These are phyloP conservation scores for Disparrhopalites patrizii DNA, from an alignment of 2,888 invertebrate species.

Conservation along the genomic window DNA sequence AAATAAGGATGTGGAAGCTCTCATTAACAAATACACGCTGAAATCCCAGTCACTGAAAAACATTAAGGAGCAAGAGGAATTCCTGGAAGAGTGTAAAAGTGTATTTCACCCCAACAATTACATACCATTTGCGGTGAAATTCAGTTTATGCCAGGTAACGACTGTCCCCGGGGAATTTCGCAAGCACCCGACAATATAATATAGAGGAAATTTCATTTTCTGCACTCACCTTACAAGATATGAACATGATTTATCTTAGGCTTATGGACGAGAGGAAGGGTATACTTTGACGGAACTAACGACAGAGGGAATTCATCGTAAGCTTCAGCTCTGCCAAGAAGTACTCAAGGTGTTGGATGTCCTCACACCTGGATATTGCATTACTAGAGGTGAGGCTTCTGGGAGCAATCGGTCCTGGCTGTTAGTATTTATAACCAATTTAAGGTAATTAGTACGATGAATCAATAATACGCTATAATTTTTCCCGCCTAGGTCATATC, in stretches of 20 bases:
- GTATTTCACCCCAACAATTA: conserved; percentile 43
- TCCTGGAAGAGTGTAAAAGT: conserved; percentile 37
- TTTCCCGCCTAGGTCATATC: conserved; percentile 24
- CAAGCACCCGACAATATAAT: no score
- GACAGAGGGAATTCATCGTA: conserved; percentile 34
- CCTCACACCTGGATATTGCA: conserved; percentile 43
- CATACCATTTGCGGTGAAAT: conserved; percentile 42
- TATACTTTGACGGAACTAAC: conserved; percentile 34
- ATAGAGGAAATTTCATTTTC: no score
- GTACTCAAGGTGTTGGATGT: conserved; percentile 44
- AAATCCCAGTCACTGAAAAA: conserved; percentile 28
- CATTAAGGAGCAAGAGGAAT: conserved; percentile 42
- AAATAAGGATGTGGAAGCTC: conserved; percentile 26
- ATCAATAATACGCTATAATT: no score
- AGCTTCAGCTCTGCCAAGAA: conserved; percentile 40
- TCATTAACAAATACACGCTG: conserved; percentile 31
- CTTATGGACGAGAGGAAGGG: conserved; percentile 45
- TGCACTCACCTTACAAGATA: neutral
- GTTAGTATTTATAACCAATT: neutral
- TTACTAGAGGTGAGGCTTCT: conserved; percentile 42
- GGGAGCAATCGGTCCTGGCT: no score
- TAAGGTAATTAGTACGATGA: neutral
- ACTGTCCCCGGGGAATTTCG: no score
- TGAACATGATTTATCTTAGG: conserved; percentile 17
- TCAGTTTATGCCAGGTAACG: conserved; percentile 36